Base-by-base conservation (phyloP, 2,113 vertebrate genomes). In the Paradoxurus hermaphroditus region DNA sequence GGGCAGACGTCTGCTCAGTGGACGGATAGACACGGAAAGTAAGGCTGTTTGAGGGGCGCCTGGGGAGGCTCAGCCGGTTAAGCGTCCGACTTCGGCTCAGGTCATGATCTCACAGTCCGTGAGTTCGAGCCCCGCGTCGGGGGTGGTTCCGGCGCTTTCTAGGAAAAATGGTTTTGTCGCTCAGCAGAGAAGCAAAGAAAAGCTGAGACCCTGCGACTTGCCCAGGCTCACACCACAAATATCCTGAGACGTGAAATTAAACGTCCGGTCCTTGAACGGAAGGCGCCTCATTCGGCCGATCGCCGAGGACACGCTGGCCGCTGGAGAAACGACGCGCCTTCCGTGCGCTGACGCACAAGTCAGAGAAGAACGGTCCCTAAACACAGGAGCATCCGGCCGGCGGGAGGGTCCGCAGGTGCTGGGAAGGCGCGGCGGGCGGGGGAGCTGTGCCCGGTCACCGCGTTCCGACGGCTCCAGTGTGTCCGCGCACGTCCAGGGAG, bases 281-380 rank as follows among this genome's bases (percentile, higher is more conserved):
- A 11, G 18, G 21, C 11, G 3, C n/a, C 34, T 10, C 0, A 7
- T 8, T 21, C 15, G 2, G 7, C 4, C 6, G 39, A 10, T n/a
- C 4, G 19, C 27, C 0, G 1, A 0, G 15, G 5, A 2, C 13
- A 1, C 34, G 39, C 18, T 0, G 14, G n/a, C 9, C 3, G 0
- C 73, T 15, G 7, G 18, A 7, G 12, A 2, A 27, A 23, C 3
- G 16, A 27, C 7, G 5, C 5, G 1, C 36, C 34, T 13, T 7
- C 6, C 25, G 12, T 12, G 85, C 12, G n/a, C 0, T 31, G 62
- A n/a, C 70, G 7, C 19, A 4, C 0, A 0, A 12, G 34, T 56
- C 27, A 23, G 65, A 19, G 5, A 39, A 62, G 68, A 62, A 15
- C 3, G 0, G 14, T 27, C 65, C n/a, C 56, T 29, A 11, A 56